A percentile compares a stretch with the other conserved stretches of the same genome.
These are phyloP conservation scores for Drosophila formosana DNA, from an alignment of 2,888 invertebrate species.

Conservation along the genomic window DNA sequence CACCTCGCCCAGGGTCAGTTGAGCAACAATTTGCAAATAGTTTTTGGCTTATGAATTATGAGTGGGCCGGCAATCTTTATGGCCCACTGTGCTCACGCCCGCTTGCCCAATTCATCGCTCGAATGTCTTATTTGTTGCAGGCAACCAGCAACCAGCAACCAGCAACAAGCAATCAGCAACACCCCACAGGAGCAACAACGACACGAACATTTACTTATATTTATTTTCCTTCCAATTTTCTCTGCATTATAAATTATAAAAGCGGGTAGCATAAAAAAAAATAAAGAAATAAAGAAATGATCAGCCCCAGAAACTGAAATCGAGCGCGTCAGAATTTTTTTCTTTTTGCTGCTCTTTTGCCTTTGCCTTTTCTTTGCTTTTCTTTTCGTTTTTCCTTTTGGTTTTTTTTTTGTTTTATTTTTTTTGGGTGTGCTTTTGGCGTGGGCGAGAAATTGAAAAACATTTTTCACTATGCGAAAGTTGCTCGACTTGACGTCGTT, in stretches of 20 bases:
- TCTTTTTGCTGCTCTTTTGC: conserved; percentile 3
- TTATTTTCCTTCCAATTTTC: conserved; percentile 46
- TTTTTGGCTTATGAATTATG: conserved; percentile 63
- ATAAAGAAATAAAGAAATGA: conserved; percentile 30
- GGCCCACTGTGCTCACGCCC: conserved; percentile 58
- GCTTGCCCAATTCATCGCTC: conserved; percentile 16
- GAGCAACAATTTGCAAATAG: conserved; percentile 53
- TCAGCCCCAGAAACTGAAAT: conserved; percentile 52
- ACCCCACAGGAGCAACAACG: conserved; percentile 9
- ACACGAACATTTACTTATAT: conserved; percentile 30
- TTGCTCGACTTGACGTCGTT: conserved; percentile 66
- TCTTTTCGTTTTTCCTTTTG: conserved; percentile 17
- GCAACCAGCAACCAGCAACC: not conserved
- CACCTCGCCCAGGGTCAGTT: conserved; percentile 69
- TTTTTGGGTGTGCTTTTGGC: conserved; percentile 22
- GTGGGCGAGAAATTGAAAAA: conserved; percentile 74
- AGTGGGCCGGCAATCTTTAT: conserved; percentile 60
- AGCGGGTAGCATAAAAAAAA: conserved; percentile 54
- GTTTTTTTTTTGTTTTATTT: conserved; percentile 24
- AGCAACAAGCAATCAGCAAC: not conserved
- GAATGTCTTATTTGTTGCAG: conserved; percentile 42
- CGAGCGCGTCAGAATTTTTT: conserved; percentile 69
- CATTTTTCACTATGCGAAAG: conserved; percentile 72
- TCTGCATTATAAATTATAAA: conserved; percentile 64
- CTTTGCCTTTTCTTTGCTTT: conserved; percentile 19